Evolutionary conservation across 2,797 vertebrate genomes (phyloP).

Genomic region (Adelosebastes latens): DNA sequence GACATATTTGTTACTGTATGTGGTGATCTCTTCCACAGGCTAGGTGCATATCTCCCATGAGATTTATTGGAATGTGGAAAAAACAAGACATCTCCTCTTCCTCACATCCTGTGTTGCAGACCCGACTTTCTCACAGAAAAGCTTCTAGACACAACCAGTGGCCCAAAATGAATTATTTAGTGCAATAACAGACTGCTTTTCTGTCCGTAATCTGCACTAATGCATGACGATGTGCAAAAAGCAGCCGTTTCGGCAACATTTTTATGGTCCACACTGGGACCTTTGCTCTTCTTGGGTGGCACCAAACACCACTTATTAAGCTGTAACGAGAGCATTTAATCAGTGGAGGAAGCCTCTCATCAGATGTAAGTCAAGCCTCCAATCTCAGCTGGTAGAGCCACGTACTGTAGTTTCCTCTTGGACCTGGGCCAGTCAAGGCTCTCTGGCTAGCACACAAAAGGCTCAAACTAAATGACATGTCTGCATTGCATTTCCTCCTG

Average conservation of each 20-base stretch:
- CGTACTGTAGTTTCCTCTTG: slow-evolving; percentile 23
- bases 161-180: slow-evolving; percentile 13
- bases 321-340: slow-evolving; percentile 8
- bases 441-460: slow-evolving; percentile 46
- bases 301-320: not conserved
- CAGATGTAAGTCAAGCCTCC: slow-evolving; percentile 6
- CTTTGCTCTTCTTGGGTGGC: not conserved
- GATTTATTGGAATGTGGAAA: slow-evolving; percentile 64
- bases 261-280: not conserved
- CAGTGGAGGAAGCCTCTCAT: slow-evolving; percentile 15
- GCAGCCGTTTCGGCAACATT: not conserved
- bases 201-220: not conserved
- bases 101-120: slow-evolving; percentile 4
- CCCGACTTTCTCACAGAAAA: not conserved
- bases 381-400: slow-evolving; percentile 25
- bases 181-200: not conserved
- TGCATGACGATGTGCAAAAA: not conserved
- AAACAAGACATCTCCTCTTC: slow-evolving; percentile 35
- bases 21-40: slow-evolving; percentile 33
- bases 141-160: not conserved
- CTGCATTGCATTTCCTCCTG: not conserved
- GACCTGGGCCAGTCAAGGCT: slow-evolving; percentile 17
- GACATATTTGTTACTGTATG: not conserved
- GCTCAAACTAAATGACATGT: slow-evolving; percentile 38
- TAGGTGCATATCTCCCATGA: slow-evolving; percentile 38